Evolutionary conservation across 2,113 vertebrate species (phyloP).

Genomic region (Dolichallabes microphthalmus): DNA sequence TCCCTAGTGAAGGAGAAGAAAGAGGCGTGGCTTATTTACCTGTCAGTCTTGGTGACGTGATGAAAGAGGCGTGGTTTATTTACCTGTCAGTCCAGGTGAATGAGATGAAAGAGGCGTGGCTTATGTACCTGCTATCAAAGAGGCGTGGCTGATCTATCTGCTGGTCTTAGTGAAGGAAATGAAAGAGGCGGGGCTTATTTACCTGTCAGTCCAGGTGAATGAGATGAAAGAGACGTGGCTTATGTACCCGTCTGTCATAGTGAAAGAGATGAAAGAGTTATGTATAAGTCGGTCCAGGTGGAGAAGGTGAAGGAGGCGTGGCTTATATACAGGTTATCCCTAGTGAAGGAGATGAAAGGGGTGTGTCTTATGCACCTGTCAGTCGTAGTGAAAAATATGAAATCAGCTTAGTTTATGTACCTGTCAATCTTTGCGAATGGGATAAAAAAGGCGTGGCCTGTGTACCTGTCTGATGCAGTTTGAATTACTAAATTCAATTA

Average conservation of each 20-base stretch:
- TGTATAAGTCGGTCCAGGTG: background rate
- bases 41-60: background rate
- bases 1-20: background rate
- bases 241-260: background rate
- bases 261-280: background rate
- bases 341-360: background rate
- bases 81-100: background rate
- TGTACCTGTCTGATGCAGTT: background rate
- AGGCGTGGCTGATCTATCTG: background rate
- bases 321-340: too few relatives aligned
- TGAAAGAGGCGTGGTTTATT: background rate
- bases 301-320: background rate
- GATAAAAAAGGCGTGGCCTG: background rate
- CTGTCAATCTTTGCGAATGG: background rate
- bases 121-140: background rate
- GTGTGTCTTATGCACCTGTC: background rate
- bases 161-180: background rate
- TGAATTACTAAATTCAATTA: background rate
- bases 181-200: background rate
- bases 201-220: background rate
- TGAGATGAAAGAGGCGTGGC: background rate
- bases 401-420: background rate
- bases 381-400: background rate
- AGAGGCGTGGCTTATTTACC: background rate
- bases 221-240: background rate